Evolutionary conservation across 2,888 invertebrate species (phyloP).

Genomic region (Callyntrura sp.): DNA sequence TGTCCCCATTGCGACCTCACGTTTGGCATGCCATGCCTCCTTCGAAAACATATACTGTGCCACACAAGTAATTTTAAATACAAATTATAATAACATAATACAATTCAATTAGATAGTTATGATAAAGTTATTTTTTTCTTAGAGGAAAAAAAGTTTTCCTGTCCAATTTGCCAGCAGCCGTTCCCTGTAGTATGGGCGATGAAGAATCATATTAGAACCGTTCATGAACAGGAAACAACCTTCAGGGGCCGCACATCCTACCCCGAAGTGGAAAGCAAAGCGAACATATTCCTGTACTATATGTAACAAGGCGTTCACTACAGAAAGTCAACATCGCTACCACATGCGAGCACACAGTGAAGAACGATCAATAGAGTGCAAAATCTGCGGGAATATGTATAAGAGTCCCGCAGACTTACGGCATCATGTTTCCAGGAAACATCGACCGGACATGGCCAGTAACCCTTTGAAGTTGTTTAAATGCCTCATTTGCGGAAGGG

Average conservation of each 20-base stretch:
- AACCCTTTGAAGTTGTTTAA: constrained; percentile 9
- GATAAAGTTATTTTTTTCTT: background rate
- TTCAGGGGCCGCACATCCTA: background rate
- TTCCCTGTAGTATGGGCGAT: background rate
- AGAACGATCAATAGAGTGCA: constrained; percentile 4
- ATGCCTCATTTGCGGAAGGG: constrained; percentile 35
- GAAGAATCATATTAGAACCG: background rate
- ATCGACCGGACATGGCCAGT: background rate
- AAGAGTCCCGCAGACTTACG: background rate
- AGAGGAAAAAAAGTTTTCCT: background rate
- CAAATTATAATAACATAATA: background rate
- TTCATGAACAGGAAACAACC: background rate
- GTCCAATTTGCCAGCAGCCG: constrained; percentile 21
- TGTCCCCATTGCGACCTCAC: constrained; percentile 28
- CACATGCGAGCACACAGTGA: constrained; percentile 39
- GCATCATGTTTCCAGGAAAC: no score
- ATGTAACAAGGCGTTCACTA: background rate
- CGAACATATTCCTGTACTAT: constrained; percentile 25
- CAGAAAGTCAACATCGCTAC: background rate
- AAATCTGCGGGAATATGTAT: background rate
- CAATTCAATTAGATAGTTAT: background rate
- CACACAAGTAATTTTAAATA: constrained; percentile 30
- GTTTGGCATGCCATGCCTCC: background rate
- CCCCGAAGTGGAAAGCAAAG: constrained; percentile 1
- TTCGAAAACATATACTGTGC: background rate